These are phyloP conservation scores for Coreoperca whiteheadi DNA, from an alignment of 2,113 vertebrate genomes.

Conservation along the genomic window DNA sequence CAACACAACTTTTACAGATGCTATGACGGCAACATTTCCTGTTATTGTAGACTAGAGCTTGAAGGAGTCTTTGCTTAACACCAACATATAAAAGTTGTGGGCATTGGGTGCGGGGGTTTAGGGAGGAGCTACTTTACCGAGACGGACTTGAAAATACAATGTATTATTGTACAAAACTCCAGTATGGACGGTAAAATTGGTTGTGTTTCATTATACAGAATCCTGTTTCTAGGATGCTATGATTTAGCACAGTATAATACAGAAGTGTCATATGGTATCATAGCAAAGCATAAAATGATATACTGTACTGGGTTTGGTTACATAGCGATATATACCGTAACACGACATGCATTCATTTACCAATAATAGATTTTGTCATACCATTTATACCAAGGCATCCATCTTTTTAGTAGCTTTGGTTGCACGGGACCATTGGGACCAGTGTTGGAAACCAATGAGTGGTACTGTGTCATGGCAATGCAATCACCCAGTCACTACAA, in stretches of 20 bases:
- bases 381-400: neutral
- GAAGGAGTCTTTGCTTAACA: neutral
- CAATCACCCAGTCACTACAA: too few species aligned
- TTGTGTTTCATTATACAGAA: too few species aligned
- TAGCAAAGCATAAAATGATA: too few species aligned
- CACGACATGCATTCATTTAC: neutral
- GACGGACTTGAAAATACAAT: neutral
- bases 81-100: neutral
- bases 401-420: neutral
- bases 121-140: neutral
- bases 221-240: too few species aligned
- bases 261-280: too few species aligned
- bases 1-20: slow-evolving; percentile 12
- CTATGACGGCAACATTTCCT: neutral
- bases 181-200: too few species aligned
- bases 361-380: neutral
- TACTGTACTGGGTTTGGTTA: too few species aligned
- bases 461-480: neutral
- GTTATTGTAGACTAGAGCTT: neutral
- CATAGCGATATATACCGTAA: neutral
- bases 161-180: too few species aligned
- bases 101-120: too few species aligned
- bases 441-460: too few species aligned
- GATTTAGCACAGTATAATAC: too few species aligned
- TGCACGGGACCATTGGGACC: neutral